phyloP scores from a whole-genome alignment of 2,888 invertebrate species.

The Apantesis nais region DNA sequence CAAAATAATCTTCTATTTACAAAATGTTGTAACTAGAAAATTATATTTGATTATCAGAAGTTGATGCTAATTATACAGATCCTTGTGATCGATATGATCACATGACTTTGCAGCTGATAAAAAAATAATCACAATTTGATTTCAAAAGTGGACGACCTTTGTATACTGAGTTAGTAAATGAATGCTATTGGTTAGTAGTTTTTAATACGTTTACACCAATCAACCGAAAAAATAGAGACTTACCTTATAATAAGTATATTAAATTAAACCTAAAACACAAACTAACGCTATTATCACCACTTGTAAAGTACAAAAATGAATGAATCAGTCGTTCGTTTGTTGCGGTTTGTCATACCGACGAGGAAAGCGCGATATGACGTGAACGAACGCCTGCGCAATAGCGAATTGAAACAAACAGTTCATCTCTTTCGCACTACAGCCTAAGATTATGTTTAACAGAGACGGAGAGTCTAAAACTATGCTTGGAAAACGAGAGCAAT shows the following conservation, averaged over 20 bases:
- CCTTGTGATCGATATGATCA: constrained; percentile 22
- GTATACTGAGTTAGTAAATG: constrained; percentile 41
- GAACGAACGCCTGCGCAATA: constrained; percentile 60
- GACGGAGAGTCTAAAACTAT: constrained; percentile 36
- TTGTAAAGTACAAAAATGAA: constrained; percentile 42
- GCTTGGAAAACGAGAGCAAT: constrained; percentile 63
- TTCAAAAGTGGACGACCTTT: constrained; percentile 57
- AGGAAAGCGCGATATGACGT: constrained; percentile 58
- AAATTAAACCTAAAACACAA: constrained; percentile 35
- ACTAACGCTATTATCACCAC: constrained; percentile 41
- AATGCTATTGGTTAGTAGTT: constrained; percentile 8
- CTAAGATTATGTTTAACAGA: constrained; percentile 39
- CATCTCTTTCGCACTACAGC: constrained; percentile 32
- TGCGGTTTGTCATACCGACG: constrained; percentile 53
- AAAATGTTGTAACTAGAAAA: neutral
- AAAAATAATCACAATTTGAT: constrained; percentile 18
- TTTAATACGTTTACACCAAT: constrained; percentile 7
- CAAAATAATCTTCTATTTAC: neutral
- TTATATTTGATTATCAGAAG: neutral
- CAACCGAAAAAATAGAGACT: constrained; percentile 22
- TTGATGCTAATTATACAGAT: constrained; percentile 8
- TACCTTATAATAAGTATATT: constrained; percentile 42
- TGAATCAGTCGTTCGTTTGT: constrained; percentile 46
- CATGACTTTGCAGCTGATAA: constrained; percentile 30
- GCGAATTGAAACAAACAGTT: constrained; percentile 20